Conservation (phyloP, 1,140 invertebrate species). For the Belonocnema kinseyi region DNA sequence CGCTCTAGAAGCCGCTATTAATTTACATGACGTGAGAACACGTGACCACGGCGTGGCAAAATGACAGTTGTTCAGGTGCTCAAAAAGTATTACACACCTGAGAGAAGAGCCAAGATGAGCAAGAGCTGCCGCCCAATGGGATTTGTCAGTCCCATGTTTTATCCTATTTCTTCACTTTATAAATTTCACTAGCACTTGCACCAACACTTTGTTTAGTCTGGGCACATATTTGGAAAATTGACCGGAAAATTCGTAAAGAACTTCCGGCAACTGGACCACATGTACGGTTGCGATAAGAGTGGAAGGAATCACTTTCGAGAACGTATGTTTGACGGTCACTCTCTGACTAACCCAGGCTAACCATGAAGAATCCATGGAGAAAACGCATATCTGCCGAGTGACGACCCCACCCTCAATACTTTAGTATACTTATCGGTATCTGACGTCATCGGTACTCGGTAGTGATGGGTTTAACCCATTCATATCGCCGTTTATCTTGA, state of each 20-base stretch:
- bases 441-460: slow-evolving; percentile 20
- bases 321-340: slow-evolving; percentile 1
- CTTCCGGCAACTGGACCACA: not conserved
- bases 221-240: slow-evolving; percentile 8
- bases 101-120: not conserved
- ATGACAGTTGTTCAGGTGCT: slow-evolving; percentile 2
- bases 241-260: not conserved
- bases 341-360: slow-evolving; percentile 27
- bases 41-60: slow-evolving; percentile 18
- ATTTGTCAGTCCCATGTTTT: not conserved
- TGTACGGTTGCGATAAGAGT: not conserved
- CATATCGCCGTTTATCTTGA: not conserved
- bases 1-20: not conserved
- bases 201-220: not conserved
- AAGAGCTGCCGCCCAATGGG: not conserved
- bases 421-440: slow-evolving; percentile 23
- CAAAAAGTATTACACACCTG: slow-evolving; percentile 29
- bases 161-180: not conserved
- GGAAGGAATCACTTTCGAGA: not conserved
- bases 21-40: not conserved
- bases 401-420: slow-evolving; percentile 15
- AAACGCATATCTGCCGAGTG: slow-evolving; percentile 8
- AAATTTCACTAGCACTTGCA: not conserved
- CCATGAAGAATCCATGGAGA: slow-evolving; percentile 29
- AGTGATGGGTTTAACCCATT: slow-evolving; percentile 29